phyloP scores from a whole-genome alignment of 2,888 invertebrate species.

The Clistopyga incitator region DNA sequence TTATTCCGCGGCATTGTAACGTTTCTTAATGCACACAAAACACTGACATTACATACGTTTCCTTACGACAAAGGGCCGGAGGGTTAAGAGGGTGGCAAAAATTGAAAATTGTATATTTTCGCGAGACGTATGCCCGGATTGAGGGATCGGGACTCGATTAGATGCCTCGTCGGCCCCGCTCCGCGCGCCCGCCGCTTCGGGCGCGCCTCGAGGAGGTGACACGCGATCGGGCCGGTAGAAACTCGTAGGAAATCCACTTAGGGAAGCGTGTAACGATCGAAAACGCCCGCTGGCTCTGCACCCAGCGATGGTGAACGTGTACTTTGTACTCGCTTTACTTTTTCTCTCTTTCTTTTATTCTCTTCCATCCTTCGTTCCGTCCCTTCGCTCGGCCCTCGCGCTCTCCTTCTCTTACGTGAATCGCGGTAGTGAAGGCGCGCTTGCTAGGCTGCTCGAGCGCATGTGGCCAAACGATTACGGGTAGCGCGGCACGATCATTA shows the following conservation, averaged over 20 bases:
- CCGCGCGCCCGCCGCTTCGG: constrained; percentile 57
- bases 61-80: not conserved
- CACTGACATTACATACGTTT: too few relatives aligned
- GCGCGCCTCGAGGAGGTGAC: constrained; percentile 65
- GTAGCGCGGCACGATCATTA: constrained; percentile 65
- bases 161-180: constrained; percentile 40
- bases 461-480: constrained; percentile 65
- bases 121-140: constrained; percentile 47
- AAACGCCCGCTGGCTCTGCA: constrained; percentile 46
- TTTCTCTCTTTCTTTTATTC: constrained; percentile 40
- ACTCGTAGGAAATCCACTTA: constrained; percentile 68
- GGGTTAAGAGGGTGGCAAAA: constrained; percentile 43
- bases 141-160: constrained; percentile 65
- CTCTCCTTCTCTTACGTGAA: constrained; percentile 54
- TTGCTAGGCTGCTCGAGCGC: constrained; percentile 52
- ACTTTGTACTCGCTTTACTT: constrained; percentile 62
- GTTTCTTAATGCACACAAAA: too few relatives aligned
- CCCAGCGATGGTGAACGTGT: constrained; percentile 61
- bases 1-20: too few relatives aligned
- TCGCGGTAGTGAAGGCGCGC: constrained; percentile 52
- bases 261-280: constrained; percentile 67
- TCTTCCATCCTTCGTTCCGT: constrained; percentile 48
- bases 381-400: not conserved
- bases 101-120: constrained; percentile 60
- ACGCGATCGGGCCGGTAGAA: constrained; percentile 63